Evolutionary conservation across 2,797 vertebrate genomes (phyloP).

Genomic region (Myotis pilosus): DNA sequence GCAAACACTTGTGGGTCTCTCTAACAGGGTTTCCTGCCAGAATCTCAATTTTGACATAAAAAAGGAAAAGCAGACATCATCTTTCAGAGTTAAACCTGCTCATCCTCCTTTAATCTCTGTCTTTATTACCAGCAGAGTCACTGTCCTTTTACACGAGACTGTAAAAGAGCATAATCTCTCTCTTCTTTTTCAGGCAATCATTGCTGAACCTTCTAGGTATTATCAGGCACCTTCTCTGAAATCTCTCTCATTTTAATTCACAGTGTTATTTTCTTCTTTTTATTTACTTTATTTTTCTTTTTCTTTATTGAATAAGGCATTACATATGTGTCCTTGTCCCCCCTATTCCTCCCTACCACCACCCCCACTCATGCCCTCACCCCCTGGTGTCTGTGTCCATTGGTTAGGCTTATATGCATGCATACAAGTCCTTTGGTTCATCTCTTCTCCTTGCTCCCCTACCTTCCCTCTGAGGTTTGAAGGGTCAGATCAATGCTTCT

Average conservation of each 20-base stretch:
- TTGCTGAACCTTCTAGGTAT: not conserved
- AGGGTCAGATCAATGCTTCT: too few relatives aligned
- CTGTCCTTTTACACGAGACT: not conserved
- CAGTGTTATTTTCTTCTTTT: not conserved
- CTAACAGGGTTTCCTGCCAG: not conserved
- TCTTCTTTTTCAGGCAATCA: not conserved
- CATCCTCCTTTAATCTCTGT: not conserved
- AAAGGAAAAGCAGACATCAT: not conserved
- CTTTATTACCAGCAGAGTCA: not conserved
- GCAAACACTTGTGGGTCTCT: not conserved
- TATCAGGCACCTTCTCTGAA: not conserved
- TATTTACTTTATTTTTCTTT: too few relatives aligned
- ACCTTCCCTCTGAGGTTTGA: too few relatives aligned
- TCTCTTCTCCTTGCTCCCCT: too few relatives aligned
- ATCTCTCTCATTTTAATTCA: not conserved
- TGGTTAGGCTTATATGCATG: too few relatives aligned
- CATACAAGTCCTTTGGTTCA: too few relatives aligned
- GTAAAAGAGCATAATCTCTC: not conserved
- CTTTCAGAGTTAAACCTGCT: not conserved
- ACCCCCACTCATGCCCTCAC: too few relatives aligned
- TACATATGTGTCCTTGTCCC: too few relatives aligned
- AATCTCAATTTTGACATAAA: constrained; percentile 9
- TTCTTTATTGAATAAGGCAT: too few relatives aligned
- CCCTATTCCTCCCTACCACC: too few relatives aligned
- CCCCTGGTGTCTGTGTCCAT: too few relatives aligned